Base-by-base conservation (phyloP, 1,140 invertebrate species). In the Andricus grossulariae region DNA sequence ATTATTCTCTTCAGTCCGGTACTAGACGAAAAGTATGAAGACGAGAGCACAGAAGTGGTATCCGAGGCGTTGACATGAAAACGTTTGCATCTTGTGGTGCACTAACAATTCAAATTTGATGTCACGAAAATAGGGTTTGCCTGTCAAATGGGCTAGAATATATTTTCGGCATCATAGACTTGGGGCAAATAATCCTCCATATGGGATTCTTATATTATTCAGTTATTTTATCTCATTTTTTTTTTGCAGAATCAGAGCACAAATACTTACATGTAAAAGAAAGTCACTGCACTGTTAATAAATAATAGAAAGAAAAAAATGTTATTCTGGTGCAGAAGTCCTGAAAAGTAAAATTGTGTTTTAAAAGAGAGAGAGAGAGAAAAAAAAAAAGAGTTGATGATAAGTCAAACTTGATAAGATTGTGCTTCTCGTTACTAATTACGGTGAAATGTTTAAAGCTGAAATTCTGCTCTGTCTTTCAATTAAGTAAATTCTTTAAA, bases 211-310 rank as follows among this genome's bases (percentile, higher is more conserved):
- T n/a, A 66, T 66, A 13, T 66, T 66, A 66, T 39, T 66, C 32
- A 39, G 21, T 66, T 66, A n/a, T 16, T 6, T 32, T 60, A 32
- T 66, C 25, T 16, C 39, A 15, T 45, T 60, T 60, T 66, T 39
- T 32, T 66, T 66, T 66, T 66, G 25, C 60, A 66, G 15, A 66
- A 66, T 66, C 60, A 45, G 32, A 66, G 60, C 60, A 66, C 60
- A 66, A 66, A 66, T 66, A 66, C 60, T 39, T 66, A 66, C 25
- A 32, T 10, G 60, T 66, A 66, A 66, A 66, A 66, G 60, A 66
- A 66, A 66, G 60, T 39, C 25, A 66, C 60, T 66, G 60, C 60
- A 66, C 60, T 66, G 25, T 66, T 66, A 3, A 66, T 60, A 32
- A 60, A 32, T 66, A 66, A 39, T 32, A 32, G n/a, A 39, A 32